These are phyloP conservation scores for Cosmorhoe ocellata DNA, from an alignment of 2,888 invertebrate genomes.

Conservation along the genomic window DNA sequence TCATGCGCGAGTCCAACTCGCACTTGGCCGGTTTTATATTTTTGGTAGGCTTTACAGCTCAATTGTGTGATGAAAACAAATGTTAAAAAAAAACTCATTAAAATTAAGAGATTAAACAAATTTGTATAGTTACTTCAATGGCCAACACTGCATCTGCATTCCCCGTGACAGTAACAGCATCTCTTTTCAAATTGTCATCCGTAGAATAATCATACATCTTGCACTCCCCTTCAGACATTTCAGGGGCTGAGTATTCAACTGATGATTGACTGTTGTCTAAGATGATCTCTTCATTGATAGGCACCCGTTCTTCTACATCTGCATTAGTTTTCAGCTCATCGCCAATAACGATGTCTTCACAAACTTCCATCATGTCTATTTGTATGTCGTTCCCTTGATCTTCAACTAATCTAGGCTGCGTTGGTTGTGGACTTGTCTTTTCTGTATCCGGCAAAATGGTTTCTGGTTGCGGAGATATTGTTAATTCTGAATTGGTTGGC, in stretches of 20 bases:
- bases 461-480: conserved; percentile 2
- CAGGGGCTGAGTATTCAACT: conserved; percentile 44
- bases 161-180: conserved; percentile 61
- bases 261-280: conserved; percentile 70
- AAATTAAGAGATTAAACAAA: too few species aligned
- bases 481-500: background rate
- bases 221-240: conserved; percentile 47
- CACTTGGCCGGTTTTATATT: too few species aligned
- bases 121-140: conserved; percentile 59
- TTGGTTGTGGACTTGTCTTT: conserved; percentile 1
- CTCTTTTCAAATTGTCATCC: conserved; percentile 64
- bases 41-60: too few species aligned
- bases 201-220: conserved; percentile 69
- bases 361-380: conserved; percentile 76
- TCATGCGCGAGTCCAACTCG: too few species aligned
- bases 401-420: conserved; percentile 27
- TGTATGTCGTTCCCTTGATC: conserved; percentile 58
- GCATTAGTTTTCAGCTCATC: conserved; percentile 61
- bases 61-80: too few species aligned
- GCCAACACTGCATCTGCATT: conserved; percentile 75
- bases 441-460: background rate
- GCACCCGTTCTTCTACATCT: conserved; percentile 46
- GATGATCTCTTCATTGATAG: conserved; percentile 63
- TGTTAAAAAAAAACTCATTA: too few species aligned
- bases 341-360: conserved; percentile 73